phyloP scores from a whole-genome alignment of 2,113 vertebrate species.

The Micronycteris hirsuta region DNA sequence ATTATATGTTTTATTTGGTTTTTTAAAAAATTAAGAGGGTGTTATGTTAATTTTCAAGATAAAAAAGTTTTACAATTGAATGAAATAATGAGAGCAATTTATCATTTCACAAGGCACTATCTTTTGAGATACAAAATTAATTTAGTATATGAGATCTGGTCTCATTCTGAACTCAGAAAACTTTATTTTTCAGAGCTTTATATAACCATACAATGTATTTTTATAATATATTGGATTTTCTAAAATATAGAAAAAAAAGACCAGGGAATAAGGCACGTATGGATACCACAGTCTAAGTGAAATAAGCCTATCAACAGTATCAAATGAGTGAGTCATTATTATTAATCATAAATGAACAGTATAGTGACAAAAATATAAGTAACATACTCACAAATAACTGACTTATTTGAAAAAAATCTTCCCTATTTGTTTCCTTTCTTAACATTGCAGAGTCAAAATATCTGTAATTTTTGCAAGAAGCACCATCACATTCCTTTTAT shows the following conservation, averaged over 20 bases:
- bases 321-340: not conserved
- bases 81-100: not conserved
- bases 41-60: not conserved
- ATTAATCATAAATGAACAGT: not conserved
- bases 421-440: not conserved
- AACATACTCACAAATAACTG: not conserved
- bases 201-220: not conserved
- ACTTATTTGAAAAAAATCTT: not conserved
- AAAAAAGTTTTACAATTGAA: not conserved
- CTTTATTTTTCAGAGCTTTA: not conserved
- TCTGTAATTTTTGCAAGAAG: not conserved
- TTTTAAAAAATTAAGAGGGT: not conserved
- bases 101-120: not conserved
- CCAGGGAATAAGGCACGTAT: not conserved
- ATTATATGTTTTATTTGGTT: not conserved
- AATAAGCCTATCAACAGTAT: not conserved
- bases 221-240: not conserved
- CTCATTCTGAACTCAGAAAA: not conserved
- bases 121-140: not conserved
- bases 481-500: not conserved
- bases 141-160: not conserved
- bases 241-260: not conserved
- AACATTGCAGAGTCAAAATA: not conserved
- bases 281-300: not conserved
- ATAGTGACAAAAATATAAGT: not conserved